Base-by-base conservation (phyloP, 2,797 vertebrate species). In the Brachyrhaphis roseni region DNA sequence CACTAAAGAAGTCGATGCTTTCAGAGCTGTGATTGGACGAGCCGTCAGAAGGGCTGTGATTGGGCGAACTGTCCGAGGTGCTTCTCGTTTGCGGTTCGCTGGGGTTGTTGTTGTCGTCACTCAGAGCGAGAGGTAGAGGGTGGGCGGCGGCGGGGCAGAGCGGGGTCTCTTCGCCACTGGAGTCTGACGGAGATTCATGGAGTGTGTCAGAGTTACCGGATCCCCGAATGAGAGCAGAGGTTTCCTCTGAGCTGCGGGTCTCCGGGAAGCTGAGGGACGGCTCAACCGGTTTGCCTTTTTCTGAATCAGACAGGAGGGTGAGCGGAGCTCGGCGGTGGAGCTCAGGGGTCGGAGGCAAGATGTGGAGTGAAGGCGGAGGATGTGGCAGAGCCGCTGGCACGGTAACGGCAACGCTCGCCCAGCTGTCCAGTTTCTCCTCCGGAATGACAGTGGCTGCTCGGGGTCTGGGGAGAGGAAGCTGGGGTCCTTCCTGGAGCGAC, bases 1-100 rank as follows among this genome's bases (percentile, higher is more conserved):
- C 98, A 0, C 97, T 99, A 91, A 98, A 96, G 94, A 99, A 99
- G 93, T 98, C 95, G 18, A 99, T 99, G 90, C 97, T 96, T 91
- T 99, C 98, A 0, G 95, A 85, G 84, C 97, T 97, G 82, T 96
- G 96, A 80, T 92, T 94, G 18, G 96, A 91, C 8, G 89, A 95
- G 10, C 90, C 84, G 0, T 96, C 87, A 83, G 94, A 87, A 77
- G 87, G 89, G 0, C 84, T 81, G 2, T 79, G 85, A 53, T 53
- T 53, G 51, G 51, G 51, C 51, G 23, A 53, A 84, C 76, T 34
- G 39, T 88, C 84, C 0, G 59, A 5, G 28, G 73, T 13, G 0
- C 41, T 1, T 72, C 43, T 82, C 0, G 8, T 16, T 70, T 71
- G 81, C 8, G 68, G 36, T 70, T 85, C 82, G 1, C 80, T 87